Evolutionary conservation across 2,888 invertebrate genomes (phyloP).

Genomic region (Tipula helvola): DNA sequence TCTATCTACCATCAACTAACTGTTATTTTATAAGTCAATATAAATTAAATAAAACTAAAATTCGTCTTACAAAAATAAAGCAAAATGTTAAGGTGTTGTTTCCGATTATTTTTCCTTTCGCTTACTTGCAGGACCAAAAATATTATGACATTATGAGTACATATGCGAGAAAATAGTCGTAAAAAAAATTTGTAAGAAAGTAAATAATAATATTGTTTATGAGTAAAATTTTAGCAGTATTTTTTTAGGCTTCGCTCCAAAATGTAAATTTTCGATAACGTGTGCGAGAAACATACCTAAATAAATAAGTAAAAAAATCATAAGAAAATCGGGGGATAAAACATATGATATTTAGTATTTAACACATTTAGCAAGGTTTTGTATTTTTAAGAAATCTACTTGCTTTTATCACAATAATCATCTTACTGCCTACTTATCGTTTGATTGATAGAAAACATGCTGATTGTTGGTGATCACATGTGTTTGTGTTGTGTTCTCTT

Average conservation of each 20-base stretch:
- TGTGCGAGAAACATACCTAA: neutral
- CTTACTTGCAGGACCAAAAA: neutral
- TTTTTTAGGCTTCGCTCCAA: neutral
- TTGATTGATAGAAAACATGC: too few species aligned
- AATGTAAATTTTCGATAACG: neutral
- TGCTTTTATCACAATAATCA: neutral
- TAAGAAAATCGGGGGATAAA: neutral
- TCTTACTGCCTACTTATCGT: neutral
- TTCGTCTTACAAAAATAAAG: neutral
- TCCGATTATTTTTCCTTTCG: neutral
- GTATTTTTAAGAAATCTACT: neutral
- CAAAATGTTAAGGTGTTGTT: neutral
- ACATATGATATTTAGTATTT: neutral
- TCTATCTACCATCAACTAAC: neutral
- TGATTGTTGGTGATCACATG: too few species aligned
- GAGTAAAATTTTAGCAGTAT: neutral
- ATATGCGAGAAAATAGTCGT: neutral
- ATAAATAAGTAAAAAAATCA: neutral
- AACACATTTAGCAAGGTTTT: neutral
- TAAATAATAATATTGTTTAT: neutral
- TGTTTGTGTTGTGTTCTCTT: too few species aligned
- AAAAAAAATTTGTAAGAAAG: neutral
- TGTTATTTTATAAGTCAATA: neutral
- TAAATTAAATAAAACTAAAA: neutral
- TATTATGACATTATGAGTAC: neutral